Evolutionary conservation across 1,140 invertebrate species (phyloP).

Genomic region (Nylanderia fulva): DNA sequence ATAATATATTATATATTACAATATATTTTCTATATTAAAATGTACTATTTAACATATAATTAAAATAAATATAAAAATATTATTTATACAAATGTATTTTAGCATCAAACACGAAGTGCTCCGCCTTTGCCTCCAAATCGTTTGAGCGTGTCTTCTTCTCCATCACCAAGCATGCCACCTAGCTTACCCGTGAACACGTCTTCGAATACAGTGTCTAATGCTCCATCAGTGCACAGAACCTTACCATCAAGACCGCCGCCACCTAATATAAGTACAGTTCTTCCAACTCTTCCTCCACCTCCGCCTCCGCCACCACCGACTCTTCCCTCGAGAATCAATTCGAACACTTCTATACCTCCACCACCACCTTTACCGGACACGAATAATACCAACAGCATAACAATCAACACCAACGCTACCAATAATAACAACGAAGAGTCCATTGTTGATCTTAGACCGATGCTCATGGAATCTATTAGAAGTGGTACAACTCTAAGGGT

Average conservation of each 20-base stretch:
- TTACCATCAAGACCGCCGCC: constrained; percentile 84
- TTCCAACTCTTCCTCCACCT: constrained; percentile 79
- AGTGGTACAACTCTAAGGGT: constrained; percentile 89
- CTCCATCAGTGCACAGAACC: constrained; percentile 81
- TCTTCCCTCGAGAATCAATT: constrained; percentile 68
- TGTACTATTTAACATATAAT: neutral
- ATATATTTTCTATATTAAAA: too few relatives aligned
- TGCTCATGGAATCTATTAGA: constrained; percentile 92
- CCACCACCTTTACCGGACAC: constrained; percentile 82
- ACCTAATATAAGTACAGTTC: constrained; percentile 79
- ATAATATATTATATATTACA: too few relatives aligned
- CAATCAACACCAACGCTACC: constrained; percentile 70
- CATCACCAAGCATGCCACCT: constrained; percentile 78
- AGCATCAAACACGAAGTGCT: constrained; percentile 83
- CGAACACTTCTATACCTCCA: constrained; percentile 84
- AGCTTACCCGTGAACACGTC: constrained; percentile 76
- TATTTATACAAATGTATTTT: constrained; percentile 52
- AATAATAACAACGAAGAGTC: constrained; percentile 78
- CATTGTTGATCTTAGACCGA: constrained; percentile 78
- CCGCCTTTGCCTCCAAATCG: constrained; percentile 85
- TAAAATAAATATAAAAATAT: neutral
- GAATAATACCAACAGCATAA: constrained; percentile 71
- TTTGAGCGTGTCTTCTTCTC: constrained; percentile 73
- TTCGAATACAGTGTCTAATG: constrained; percentile 73
- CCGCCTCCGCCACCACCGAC: constrained; percentile 85